phyloP scores from a whole-genome alignment of 1,140 invertebrate genomes.

The Brachionus koreanus region DNA sequence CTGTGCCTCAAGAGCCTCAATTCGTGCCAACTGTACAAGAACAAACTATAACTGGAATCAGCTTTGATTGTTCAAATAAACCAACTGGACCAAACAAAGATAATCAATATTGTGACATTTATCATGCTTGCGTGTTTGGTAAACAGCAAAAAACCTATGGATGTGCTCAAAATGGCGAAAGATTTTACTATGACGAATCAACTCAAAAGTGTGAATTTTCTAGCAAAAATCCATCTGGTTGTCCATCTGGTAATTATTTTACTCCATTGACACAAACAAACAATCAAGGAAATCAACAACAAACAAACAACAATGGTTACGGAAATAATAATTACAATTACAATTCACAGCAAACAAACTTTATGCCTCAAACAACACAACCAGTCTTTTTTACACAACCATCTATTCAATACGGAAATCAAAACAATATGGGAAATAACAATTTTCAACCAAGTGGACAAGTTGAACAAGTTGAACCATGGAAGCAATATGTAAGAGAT shows the following conservation, averaged over 20 bases:
- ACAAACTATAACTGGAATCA: slow-evolving; percentile 7
- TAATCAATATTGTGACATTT: slow-evolving; percentile 42
- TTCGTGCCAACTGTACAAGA: slow-evolving; percentile 8
- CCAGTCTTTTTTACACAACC: not conserved
- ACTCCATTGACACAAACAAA: not conserved
- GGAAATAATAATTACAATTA: not conserved
- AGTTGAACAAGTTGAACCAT: slow-evolving; percentile 40
- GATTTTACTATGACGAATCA: slow-evolving; percentile 44
- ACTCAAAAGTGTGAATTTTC: slow-evolving; percentile 43
- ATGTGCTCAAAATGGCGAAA: slow-evolving; percentile 40
- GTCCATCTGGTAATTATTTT: slow-evolving; percentile 34
- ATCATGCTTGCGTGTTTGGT: slow-evolving; percentile 43
- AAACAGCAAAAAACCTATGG: slow-evolving; percentile 36
- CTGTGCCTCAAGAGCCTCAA: too few relatives aligned
- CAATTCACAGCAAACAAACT: not conserved
- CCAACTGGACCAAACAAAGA: slow-evolving; percentile 35
- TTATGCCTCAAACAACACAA: not conserved
- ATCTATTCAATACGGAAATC: slow-evolving; percentile 1
- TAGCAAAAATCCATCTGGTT: not conserved
- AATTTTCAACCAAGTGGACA: slow-evolving; percentile 2
- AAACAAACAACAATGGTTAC: not conserved
- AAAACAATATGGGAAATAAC: not conserved
- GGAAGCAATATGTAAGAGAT: slow-evolving; percentile 36
- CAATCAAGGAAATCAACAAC: not conserved
- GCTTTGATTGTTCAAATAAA: slow-evolving; percentile 30